A percentile compares a stretch with the other conserved stretches of the same genome.
Conservation (phyloP, 2,113 vertebrate species). For the Trogon surrucura region DNA sequence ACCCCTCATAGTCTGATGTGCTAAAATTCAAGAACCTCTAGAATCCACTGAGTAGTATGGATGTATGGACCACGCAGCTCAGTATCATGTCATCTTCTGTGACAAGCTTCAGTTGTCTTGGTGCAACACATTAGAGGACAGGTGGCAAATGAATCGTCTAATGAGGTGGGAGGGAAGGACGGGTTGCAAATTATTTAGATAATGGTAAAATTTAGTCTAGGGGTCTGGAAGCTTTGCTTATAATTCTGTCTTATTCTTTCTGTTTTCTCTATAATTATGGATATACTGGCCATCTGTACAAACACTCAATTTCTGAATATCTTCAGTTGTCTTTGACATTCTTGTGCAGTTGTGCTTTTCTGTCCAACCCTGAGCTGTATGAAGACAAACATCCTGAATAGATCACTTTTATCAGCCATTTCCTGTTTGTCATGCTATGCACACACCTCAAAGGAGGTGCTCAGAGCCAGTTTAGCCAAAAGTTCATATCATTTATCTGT, state of each 20-base stretch:
- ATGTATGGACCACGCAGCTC: background rate
- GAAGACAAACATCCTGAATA: background rate
- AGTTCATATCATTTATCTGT: background rate
- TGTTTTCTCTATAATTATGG: background rate
- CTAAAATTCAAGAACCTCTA: background rate
- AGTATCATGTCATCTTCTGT: background rate
- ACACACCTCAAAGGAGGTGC: background rate
- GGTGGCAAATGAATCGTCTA: background rate
- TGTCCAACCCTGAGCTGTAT: background rate
- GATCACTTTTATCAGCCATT: background rate
- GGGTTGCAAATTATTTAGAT: background rate
- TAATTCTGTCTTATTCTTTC: background rate
- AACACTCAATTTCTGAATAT: background rate
- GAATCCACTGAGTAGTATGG: background rate
- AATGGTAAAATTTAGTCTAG: background rate
- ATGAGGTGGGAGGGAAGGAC: accelerated
- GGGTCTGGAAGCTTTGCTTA: background rate
- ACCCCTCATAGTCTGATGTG: background rate
- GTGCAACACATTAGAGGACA: background rate
- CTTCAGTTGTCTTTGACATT: background rate
- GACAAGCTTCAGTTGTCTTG: background rate
- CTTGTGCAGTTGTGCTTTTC: background rate
- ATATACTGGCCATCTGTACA: background rate
- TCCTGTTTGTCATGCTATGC: background rate
- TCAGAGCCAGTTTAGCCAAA: background rate